Evolutionary conservation across 2,888 invertebrate species (phyloP).

Genomic region (Cephus nigrinus): DNA sequence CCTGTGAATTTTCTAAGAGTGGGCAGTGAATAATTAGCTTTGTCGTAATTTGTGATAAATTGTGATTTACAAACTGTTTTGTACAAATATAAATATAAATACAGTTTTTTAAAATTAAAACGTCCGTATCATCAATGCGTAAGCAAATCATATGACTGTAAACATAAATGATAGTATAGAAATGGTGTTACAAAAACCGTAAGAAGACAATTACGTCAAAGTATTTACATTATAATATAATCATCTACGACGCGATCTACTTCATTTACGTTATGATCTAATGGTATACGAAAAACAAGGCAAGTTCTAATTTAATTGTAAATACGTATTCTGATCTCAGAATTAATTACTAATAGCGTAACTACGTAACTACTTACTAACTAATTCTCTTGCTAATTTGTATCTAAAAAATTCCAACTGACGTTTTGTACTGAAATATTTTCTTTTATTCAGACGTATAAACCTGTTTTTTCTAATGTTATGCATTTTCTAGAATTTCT

Average conservation of each 20-base stretch:
- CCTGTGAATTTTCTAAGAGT: neutral
- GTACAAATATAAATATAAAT: no score
- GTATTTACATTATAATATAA: no score
- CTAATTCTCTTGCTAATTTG: no score
- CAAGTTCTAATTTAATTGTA: neutral
- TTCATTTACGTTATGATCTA: neutral
- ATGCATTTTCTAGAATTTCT: neutral
- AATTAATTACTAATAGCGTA: no score
- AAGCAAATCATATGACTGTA: no score
- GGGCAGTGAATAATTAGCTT: neutral
- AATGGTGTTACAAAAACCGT: neutral
- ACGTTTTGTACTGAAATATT: no score
- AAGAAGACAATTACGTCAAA: neutral
- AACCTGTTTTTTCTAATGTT: neutral
- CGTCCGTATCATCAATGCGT: no score
- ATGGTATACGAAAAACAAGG: neutral
- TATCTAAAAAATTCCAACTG: no score
- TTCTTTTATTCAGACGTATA: neutral
- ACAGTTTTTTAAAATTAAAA: no score
- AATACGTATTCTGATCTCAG: no score
- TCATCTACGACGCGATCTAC: neutral
- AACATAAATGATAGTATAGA: neutral
- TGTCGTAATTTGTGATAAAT: neutral
- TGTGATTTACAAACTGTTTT: no score
- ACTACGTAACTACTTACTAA: no score